Evolutionary conservation across 2,113 vertebrate species (phyloP), one percentile per base, ranked within the genome.

Genomic region (Hymenochirus boettgeri): DNA sequence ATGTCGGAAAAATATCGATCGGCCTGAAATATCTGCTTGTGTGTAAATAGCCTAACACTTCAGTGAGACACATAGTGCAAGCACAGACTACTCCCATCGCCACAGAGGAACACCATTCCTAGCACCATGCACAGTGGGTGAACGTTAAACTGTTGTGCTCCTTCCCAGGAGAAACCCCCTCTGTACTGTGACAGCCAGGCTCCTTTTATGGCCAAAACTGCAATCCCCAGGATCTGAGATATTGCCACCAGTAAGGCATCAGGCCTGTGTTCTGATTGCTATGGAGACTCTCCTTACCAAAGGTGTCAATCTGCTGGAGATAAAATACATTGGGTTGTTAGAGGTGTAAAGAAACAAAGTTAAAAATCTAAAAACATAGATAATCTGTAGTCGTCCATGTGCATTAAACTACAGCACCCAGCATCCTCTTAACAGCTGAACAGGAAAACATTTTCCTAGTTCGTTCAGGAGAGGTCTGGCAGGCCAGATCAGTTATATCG

Each of bases 41-140:
- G n/a, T n/a, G n/a, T n/a, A n/a, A n/a, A n/a, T n/a, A n/a, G n/a
- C 29, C 33, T 54, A 45, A 42, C 17, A 39, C 5, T 13, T 1
- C 13, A 42, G n/a, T n/a, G n/a, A n/a, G n/a, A n/a, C n/a, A n/a
- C n/a, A n/a, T n/a, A n/a, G n/a, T n/a, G n/a, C n/a, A n/a, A 17
- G 39, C 39, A 24, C 39, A 29, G 39, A 42, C 15, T 23, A 62
- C 92, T 93, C 67, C 96, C 93, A 0, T 98, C 95, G 0, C 93
- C 96, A 1, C 95, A 95, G 18, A 98, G 84, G 78, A 98, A 94
- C 37, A 96, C 82, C 82, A 98, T 78, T 2, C 91, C 93, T 56
- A 97, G 82, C 72, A 97, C 83, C 96, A 97, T 98, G 82, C 94
- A 98, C 7, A 98, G 88, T 0, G 96, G 93, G 61, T 97, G 96